Percentiles rank a stretch among this genome's conserved stretches.
phyloP scores from a whole-genome alignment of 2,113 vertebrate species.

The human (Homo sapiens) region DNA sequence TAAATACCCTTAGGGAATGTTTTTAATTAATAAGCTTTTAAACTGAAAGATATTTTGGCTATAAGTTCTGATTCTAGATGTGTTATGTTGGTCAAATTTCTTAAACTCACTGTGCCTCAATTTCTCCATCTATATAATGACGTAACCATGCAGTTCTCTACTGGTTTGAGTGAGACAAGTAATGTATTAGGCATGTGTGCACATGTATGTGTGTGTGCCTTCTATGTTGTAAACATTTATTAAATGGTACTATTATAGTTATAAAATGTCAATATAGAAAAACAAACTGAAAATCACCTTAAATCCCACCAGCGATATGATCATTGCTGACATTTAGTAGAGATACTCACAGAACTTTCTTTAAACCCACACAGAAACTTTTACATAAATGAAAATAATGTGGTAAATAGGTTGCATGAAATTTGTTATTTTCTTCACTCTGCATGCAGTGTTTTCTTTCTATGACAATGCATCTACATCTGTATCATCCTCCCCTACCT shows the following conservation, averaged over 20 bases:
- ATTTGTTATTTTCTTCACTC: not conserved
- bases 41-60: not conserved
- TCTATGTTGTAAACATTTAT: not conserved
- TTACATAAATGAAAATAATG: not conserved
- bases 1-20: not conserved
- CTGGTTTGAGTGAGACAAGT: not conserved
- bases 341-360: not conserved
- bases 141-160: not conserved
- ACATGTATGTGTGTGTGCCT: not conserved
- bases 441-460: not conserved
- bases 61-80: not conserved
- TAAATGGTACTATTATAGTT: not conserved
- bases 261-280: not conserved
- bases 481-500: not conserved
- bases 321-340: not conserved
- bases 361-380: not conserved
- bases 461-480: not conserved
- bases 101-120: not conserved
- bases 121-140: constrained; percentile 7
- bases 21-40: not conserved
- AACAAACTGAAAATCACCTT: not conserved
- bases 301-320: not conserved
- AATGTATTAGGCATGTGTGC: not conserved
- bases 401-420: not conserved
- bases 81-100: not conserved